Conservation (phyloP, 1,140 invertebrate species). For the Philaenus spumarius region DNA sequence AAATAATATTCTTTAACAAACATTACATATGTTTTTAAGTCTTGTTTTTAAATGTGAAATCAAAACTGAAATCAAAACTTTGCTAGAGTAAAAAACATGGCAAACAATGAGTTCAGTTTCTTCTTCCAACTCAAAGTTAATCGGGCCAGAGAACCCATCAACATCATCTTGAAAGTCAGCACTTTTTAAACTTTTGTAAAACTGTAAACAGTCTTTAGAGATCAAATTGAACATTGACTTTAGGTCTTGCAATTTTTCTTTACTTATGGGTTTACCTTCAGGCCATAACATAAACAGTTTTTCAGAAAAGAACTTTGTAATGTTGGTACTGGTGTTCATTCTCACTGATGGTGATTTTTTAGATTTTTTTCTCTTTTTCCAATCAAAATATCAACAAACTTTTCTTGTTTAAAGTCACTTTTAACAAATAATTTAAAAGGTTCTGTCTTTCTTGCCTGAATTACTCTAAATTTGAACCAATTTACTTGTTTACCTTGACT, state of each 20-base stretch:
- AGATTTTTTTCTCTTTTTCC: constrained; percentile 9
- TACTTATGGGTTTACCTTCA: too few species aligned
- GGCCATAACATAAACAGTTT: constrained; percentile 12
- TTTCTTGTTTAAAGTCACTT: constrained; percentile 7
- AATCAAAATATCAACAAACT: constrained; percentile 19
- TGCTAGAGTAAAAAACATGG: too few species aligned
- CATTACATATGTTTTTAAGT: too few species aligned
- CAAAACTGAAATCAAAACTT: too few species aligned
- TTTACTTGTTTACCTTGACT: constrained; percentile 3
- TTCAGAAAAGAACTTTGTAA: background rate
- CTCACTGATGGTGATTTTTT: background rate
- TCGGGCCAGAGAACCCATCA: constrained; percentile 11
- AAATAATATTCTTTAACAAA: too few species aligned
- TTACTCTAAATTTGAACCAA: constrained; percentile 6
- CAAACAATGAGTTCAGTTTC: too few species aligned
- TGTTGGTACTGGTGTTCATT: background rate
- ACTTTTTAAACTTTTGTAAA: constrained; percentile 15
- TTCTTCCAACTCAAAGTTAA: background rate
- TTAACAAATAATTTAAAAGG: constrained; percentile 14
- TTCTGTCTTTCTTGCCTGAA: constrained; percentile 5
- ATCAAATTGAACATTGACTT: constrained; percentile 14
- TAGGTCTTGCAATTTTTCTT: constrained; percentile 16
- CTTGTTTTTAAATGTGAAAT: too few species aligned
- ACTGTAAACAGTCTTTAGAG: constrained; percentile 15
- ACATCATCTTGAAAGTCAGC: constrained; percentile 13